Base-by-base conservation (phyloP, 2,113 vertebrate genomes). In the Bubalus kerabau region DNA sequence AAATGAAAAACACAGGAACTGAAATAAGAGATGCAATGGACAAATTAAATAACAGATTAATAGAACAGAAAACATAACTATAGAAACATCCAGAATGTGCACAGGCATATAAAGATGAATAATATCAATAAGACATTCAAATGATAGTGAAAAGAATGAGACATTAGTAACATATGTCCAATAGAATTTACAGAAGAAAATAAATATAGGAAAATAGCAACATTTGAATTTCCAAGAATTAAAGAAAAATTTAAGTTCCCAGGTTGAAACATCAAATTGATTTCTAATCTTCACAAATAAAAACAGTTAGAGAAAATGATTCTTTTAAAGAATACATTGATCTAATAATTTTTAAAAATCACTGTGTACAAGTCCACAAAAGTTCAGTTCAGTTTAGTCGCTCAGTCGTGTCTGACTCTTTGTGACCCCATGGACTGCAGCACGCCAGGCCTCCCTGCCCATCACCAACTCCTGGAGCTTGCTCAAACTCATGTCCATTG, bases 221-320 rank as follows among this genome's bases (percentile, higher is more conserved):
- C 43, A 91, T 16, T 48, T 97, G 88, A 86, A 93, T 93, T 93
- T 83, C 60, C 56, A 82, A 57, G 50, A 8, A 64, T 1, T 85
- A 17, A 91, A 93, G n/a, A 96, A 94, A 97, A 57, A 62, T 59
- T 74, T 76, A 71, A 86, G 7, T 76, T 52, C 52, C 36, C 62
- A 96, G 36, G 85, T 57, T 96, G 46, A 91, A 95, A 90, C 92
- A 96, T 87, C 86, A 94, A 96, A 91, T 23, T 81, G 81, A 90
- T 1, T 59, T 87, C 48, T 95, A 95, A 87, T 76, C 46, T 82
- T 86, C 36, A 97, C 81, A 64, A 97, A 95, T 94, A 94, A 54
- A 94, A 96, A 93, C 82, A 93, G 94, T 93, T 88, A 95, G 2
- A 87, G 82, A 71, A 94, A 93, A 95, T 67, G 15, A 84, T 80